Percentiles rank a stretch among this genome's conserved stretches.
Conservation (phyloP, 2,797 vertebrate species). For the Lepus oiostolus region DNA sequence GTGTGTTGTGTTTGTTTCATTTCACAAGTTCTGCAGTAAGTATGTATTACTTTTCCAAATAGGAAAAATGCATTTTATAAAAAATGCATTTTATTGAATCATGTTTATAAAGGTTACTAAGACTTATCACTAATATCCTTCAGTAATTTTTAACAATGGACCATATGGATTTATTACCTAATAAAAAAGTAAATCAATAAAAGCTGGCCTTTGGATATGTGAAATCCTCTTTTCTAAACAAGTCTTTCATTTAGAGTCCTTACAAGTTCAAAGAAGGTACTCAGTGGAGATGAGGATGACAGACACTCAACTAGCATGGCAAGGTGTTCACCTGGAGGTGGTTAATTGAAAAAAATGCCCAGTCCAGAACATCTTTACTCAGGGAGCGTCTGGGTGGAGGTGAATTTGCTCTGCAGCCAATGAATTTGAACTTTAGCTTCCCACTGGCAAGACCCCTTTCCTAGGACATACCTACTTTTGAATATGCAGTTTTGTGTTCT, state of each 20-base stretch:
- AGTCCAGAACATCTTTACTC: not conserved
- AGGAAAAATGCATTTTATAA: conserved; percentile 14
- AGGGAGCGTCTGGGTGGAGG: not conserved
- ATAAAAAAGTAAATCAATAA: conserved; percentile 25
- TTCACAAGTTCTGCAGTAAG: conserved; percentile 10
- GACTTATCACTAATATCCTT: not conserved
- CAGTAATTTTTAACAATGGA: not conserved
- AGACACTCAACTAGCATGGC: not conserved
- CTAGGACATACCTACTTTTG: not conserved
- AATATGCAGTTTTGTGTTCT: not conserved
- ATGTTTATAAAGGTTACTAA: not conserved
- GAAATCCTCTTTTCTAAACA: conserved; percentile 1
- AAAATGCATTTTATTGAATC: no score
- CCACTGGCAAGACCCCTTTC: not conserved
- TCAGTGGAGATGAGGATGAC: not conserved
- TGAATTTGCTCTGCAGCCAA: not conserved
- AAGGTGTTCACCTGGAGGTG: not conserved
- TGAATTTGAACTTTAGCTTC: not conserved
- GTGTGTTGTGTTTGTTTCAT: not conserved
- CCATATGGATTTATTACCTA: not conserved
- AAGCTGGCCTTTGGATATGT: not conserved
- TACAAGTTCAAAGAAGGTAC: conserved; percentile 30
- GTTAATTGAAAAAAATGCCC: not conserved
- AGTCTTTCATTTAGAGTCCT: not conserved
- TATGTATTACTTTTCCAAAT: not conserved